Percentiles rank a stretch among this genome's conserved stretches.
Evolutionary conservation across 2,113 vertebrate genomes (phyloP).

Genomic region (Phalacrocorax brasilianus): DNA sequence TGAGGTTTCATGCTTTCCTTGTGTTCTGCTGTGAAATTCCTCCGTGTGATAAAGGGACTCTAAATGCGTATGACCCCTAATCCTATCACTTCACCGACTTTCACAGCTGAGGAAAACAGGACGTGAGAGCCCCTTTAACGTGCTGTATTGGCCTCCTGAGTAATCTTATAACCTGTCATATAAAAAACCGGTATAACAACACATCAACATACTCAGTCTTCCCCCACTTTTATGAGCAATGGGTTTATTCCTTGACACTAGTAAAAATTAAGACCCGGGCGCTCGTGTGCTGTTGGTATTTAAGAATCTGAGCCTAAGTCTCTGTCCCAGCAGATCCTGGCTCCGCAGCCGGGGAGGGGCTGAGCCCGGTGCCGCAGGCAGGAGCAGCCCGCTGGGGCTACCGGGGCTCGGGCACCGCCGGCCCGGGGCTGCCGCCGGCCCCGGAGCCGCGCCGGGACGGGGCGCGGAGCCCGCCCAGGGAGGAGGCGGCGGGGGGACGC

Average conservation of each 20-base stretch:
- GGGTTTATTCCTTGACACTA: background rate
- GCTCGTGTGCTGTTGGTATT: background rate
- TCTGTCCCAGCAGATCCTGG: rapidly evolving
- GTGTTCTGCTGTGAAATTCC: background rate
- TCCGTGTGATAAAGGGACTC: background rate
- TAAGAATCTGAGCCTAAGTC: background rate
- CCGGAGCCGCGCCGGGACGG: background rate
- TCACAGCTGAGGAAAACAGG: background rate
- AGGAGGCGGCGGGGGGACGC: too few species aligned
- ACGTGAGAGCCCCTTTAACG: background rate
- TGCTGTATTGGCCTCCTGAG: background rate
- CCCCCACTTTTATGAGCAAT: background rate
- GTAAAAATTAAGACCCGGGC: background rate
- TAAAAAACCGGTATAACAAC: background rate
- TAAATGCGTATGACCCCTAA: background rate
- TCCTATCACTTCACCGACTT: background rate
- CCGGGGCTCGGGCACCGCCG: too few species aligned
- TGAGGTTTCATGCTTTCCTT: background rate
- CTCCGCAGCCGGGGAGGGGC: background rate
- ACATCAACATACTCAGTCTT: background rate
- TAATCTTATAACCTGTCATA: background rate
- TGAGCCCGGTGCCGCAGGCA: background rate
- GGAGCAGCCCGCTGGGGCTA: background rate
- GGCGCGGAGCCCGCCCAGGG: too few species aligned
- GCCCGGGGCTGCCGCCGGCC: too few species aligned